Percentiles rank a stretch among this genome's conserved stretches.
Evolutionary conservation across 2,797 vertebrate genomes (phyloP).

Genomic region (Psittacula echo): DNA sequence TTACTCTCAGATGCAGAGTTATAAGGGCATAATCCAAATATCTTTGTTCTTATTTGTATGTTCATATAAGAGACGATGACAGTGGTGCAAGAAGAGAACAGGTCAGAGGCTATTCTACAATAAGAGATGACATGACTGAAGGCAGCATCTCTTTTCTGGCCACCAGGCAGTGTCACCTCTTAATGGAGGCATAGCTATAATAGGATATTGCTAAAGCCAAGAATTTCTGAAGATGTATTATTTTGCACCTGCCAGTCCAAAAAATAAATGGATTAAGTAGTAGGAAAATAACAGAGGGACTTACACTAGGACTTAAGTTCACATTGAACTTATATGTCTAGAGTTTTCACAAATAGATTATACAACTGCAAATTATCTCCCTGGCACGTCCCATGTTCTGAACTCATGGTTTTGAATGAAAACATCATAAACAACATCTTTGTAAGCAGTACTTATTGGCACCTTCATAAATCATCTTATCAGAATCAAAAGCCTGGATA

Average conservation of each 20-base stretch:
- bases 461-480: constrained; percentile 35
- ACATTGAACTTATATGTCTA: not conserved
- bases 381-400: not conserved
- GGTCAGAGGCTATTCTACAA: not conserved
- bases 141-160: not conserved
- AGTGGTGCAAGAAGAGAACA: not conserved
- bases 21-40: not conserved
- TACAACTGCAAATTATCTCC: not conserved
- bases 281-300: not conserved
- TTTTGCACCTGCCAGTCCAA: not conserved
- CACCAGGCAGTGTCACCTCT: not conserved
- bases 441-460: constrained; percentile 11
- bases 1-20: not conserved
- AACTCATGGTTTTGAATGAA: not conserved
- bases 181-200: not conserved
- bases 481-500: constrained; percentile 51
- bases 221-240: not conserved
- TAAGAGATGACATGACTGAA: not conserved
- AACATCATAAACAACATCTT: not conserved
- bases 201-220: not conserved
- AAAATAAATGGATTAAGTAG: not conserved
- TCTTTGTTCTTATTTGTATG: not conserved
- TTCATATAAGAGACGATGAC: not conserved
- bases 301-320: not conserved
- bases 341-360: not conserved